Base-by-base conservation (phyloP, 2,888 invertebrate genomes). In the Pollenia angustigena region DNA sequence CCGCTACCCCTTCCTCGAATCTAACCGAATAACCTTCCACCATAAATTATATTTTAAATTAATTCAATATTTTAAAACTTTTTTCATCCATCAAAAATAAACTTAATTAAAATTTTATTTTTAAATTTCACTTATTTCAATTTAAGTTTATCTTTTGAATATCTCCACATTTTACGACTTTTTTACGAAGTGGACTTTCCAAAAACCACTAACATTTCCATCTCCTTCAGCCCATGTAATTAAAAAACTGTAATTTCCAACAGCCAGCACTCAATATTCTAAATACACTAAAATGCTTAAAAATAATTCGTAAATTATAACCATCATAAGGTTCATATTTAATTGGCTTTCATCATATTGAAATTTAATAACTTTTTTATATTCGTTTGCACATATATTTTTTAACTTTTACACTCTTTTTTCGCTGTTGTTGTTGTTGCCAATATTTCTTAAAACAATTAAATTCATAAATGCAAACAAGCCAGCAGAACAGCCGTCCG, bases 311-410 rank as follows among this genome's bases (percentile, higher is more conserved):
- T 75, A 68, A 81, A 81, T 81, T 68, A 81, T 50, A n/a, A n/a
- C 32, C 58, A 68, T 60, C 81, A 68, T 75, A 75, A 75, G 74
- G n/a, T 75, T 81, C 58, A 66, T 75, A 68, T 75, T 75, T 75
- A 75, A 81, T 81, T 48, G 50, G 66, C 81, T 81, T 75, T 81
- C 81, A 81, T 81, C 81, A 81, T 81, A 75, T 81, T 75, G 68
- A 56, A 68, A 68, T 81, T 81, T 81, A 75, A 75, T 75, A 81
- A 75, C 58, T 60, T 60, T 75, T 81, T 81, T 68, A 46, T 72
- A 56, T 80, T 23, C 14, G 10, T 66, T 18, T 16, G n/a, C 16
- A 54, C 18, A 18, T 44, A 64, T 54, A 40, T 18, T 32, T 32
- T 32, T 4, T 32, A 32, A 32, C 32, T 32, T 32, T 32, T 32